These are phyloP conservation scores for Hemistola chrysoprasaria DNA, from an alignment of 2,888 invertebrate species.

Conservation along the genomic window DNA sequence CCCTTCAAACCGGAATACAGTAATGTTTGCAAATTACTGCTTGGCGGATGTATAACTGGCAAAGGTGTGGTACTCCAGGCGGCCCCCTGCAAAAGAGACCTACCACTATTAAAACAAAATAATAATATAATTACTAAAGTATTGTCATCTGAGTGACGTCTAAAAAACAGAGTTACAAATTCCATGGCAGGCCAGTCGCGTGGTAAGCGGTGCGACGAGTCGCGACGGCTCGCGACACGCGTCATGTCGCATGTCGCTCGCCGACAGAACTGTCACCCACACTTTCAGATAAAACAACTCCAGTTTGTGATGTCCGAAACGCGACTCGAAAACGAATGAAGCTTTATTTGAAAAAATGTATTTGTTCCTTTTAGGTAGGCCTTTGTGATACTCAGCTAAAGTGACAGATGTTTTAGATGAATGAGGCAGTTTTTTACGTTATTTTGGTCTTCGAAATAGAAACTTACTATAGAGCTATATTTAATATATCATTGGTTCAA, in stretches of 20 bases:
- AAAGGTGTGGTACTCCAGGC: too few relatives aligned
- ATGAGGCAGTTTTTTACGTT: too few relatives aligned
- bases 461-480: too few relatives aligned
- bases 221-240: conserved; percentile 26
- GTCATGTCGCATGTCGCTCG: conserved; percentile 19
- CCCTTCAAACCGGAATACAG: too few relatives aligned
- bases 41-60: too few relatives aligned
- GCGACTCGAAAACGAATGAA: conserved; percentile 27
- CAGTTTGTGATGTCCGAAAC: conserved; percentile 26
- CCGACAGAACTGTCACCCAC: conserved; percentile 33
- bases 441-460: too few relatives aligned
- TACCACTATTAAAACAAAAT: too few relatives aligned
- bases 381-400: not conserved
- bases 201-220: conserved; percentile 9
- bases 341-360: conserved; percentile 27
- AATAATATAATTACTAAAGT: too few relatives aligned
- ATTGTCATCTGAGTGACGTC: too few relatives aligned
- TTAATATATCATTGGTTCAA: too few relatives aligned
- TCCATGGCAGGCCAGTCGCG: conserved; percentile 15
- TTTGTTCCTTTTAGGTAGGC: conserved; percentile 18
- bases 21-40: too few relatives aligned
- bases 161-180: conserved; percentile 22
- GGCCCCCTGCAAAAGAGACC: too few relatives aligned
- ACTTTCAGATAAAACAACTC: conserved; percentile 33
- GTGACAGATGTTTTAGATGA: conserved; percentile 1